Percentiles rank a stretch among this genome's conserved stretches.
These are phyloP conservation scores for Oceanites oceanicus DNA, from an alignment of 2,113 vertebrate genomes.

Conservation along the genomic window DNA sequence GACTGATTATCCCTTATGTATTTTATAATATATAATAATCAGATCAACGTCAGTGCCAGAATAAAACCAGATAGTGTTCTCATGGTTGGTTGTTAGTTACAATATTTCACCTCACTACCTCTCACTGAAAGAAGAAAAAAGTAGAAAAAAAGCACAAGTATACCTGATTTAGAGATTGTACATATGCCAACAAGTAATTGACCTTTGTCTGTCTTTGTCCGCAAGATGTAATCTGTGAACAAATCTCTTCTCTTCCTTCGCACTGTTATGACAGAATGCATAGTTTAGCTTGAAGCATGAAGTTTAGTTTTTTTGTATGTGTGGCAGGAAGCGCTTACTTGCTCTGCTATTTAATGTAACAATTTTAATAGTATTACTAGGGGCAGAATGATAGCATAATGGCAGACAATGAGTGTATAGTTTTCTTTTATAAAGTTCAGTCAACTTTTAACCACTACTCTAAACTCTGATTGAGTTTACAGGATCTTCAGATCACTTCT, in stretches of 20 bases:
- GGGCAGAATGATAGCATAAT: not conserved
- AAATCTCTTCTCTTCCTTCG: not conserved
- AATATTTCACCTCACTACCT: not conserved
- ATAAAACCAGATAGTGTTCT: not conserved
- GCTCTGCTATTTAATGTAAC: not conserved
- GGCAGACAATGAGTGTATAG: not conserved
- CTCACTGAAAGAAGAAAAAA: not conserved
- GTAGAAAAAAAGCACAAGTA: fast-evolving
- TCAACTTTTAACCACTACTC: not conserved
- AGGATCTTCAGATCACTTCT: not conserved
- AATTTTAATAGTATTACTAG: not conserved
- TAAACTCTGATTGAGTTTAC: not conserved
- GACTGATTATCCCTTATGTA: not conserved
- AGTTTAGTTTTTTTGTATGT: not conserved
- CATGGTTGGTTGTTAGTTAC: not conserved
- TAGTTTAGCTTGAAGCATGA: not conserved
- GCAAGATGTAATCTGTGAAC: not conserved
- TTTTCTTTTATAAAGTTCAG: not conserved
- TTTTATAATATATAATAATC: not conserved
- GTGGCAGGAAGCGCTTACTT: not conserved
- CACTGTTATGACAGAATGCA: not conserved
- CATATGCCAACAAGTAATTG: not conserved
- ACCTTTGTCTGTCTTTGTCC: not conserved
- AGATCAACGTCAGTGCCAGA: not conserved
- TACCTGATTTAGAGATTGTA: not conserved